Evolutionary conservation across 2,888 invertebrate genomes (phyloP), one percentile per base, ranked within the genome.

Genomic region (Perithous albicinctus): DNA sequence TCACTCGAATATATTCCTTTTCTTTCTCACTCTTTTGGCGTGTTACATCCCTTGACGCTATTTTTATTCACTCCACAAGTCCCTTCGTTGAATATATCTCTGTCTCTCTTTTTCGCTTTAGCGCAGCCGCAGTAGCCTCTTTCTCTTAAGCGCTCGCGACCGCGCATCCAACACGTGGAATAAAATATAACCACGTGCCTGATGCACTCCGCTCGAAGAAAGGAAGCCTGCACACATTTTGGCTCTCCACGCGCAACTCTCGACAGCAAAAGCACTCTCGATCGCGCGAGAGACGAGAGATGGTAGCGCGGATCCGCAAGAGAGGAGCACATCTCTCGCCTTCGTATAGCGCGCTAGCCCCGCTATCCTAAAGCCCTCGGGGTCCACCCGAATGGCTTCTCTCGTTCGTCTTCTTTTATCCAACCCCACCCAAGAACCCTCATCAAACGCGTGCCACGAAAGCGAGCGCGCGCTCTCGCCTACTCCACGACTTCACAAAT

Each of bases 391-490:
- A 54, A 51, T 43, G 26, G 72, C 72, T 72, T 32, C 61, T 66
- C 46, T 10, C 26, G 23, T 29, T 72, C 59, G 23, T 56, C 3
- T 12, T 6, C 46, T 64, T 64, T 51, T 75, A 67, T 63, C 63
- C 61, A 63, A 70, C 29, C 73, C 66, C 73, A 78, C 78, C 70
- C 74, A 38, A 26, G 64, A 61, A 66, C 3, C 23, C 69, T 51
- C 51, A 76, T 69, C 80, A 77, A 63, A 69, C 80, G 80, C 84
- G 80, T 84, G 84, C 84, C 84, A 80, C 56, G 59, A 67, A 78
- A 72, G 69, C 63, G 41, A 64, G 12, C 72, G 76, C 78, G 74
- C 81, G 70, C 64, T 48, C 74, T 15, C n/a, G n/a, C n/a, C 61
- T 41, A 29, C 69, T 46, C 32, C 15, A n/a, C 67, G 76, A 15